A percentile compares a stretch with the other conserved stretches of the same genome.
These are phyloP conservation scores for Drosophila burlai DNA, from an alignment of 1,140 invertebrate genomes.

Conservation along the genomic window DNA sequence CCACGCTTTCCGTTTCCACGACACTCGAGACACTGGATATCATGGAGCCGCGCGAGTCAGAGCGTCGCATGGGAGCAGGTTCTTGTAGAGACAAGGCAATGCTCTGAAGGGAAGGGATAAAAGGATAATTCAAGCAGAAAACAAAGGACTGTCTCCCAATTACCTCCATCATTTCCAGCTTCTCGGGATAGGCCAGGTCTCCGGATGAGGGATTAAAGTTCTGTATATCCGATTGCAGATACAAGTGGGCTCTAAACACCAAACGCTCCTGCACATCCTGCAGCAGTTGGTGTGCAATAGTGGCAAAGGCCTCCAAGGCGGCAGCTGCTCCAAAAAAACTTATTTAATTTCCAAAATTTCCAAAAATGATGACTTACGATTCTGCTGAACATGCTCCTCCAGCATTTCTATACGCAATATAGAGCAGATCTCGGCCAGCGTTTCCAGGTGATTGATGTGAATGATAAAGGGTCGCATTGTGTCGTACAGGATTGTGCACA, in stretches of 20 bases:
- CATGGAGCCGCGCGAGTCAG: constrained; percentile 89
- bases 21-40: constrained; percentile 88
- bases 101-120: constrained; percentile 87
- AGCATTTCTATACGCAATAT: constrained; percentile 97
- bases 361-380: constrained; percentile 86
- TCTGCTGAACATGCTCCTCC: constrained; percentile 96
- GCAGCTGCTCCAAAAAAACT: constrained; percentile 79
- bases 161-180: constrained; percentile 98
- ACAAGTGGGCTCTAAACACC: constrained; percentile 98
- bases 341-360: not conserved
- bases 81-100: constrained; percentile 90
- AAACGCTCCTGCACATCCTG: constrained; percentile 98
- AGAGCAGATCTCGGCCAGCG: constrained; percentile 97
- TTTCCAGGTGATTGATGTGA: constrained; percentile 98
- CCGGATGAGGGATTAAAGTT: constrained; percentile 95
- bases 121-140: not conserved
- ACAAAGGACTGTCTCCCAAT: no score
- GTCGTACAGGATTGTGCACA: constrained; percentile 97
- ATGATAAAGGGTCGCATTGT: constrained; percentile 97
- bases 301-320: constrained; percentile 93
- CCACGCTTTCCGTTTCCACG: constrained; percentile 77
- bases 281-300: constrained; percentile 93
- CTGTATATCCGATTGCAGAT: constrained; percentile 96
- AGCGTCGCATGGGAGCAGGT: constrained; percentile 86
- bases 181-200: constrained; percentile 98